phyloP scores from a whole-genome alignment of 35 echinoderm and acorn worm species.

The Diadema setosum region DNA sequence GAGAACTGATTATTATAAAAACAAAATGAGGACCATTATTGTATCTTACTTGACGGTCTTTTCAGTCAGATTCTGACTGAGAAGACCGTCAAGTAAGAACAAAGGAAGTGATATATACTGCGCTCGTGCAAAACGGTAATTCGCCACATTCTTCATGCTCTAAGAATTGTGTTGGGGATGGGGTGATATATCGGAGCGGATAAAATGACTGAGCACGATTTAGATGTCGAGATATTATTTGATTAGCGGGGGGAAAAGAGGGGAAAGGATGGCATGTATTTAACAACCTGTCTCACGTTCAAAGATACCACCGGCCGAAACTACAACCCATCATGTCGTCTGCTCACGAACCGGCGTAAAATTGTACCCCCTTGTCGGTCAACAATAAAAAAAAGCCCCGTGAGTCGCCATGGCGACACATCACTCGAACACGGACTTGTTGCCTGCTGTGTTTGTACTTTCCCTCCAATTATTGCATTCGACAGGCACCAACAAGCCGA shows the following conservation, averaged over 20 bases:
- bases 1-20: too few relatives aligned
- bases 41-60: too few relatives aligned
- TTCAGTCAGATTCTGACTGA: too few relatives aligned
- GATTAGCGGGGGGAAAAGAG: background rate
- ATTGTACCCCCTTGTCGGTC: background rate
- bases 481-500: background rate
- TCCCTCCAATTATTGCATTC: background rate
- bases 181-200: too few relatives aligned
- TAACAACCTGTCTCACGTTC: background rate
- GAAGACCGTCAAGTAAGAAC: too few relatives aligned
- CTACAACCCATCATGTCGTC: background rate
- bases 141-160: too few relatives aligned
- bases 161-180: too few relatives aligned
- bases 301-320: background rate
- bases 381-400: conserved; percentile 2
- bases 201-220: too few relatives aligned
- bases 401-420: background rate
- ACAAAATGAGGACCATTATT: too few relatives aligned
- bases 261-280: background rate
- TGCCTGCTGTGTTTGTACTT: background rate
- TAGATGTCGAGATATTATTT: background rate
- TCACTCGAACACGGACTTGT: background rate
- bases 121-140: too few relatives aligned
- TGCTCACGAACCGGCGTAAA: background rate
- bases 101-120: too few relatives aligned